Evolutionary conservation across 2,888 invertebrate species (phyloP), one percentile per base, ranked within the genome.

Genomic region (Pemphredon lugubris): DNA sequence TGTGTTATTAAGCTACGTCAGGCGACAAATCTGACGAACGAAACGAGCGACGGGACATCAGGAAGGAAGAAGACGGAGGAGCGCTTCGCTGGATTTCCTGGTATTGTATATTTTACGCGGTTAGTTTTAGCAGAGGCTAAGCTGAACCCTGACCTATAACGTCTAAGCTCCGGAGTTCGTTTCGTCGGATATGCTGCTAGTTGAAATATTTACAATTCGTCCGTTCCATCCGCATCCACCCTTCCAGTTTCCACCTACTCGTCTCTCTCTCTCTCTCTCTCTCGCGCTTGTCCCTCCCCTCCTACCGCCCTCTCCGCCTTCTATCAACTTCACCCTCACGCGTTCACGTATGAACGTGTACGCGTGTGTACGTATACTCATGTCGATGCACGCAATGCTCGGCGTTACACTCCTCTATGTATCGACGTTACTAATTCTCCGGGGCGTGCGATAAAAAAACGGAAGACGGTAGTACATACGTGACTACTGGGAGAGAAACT

Each of bases 201-300:
- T 74, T 85, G 73, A 86, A 85, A 86, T 86, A 85, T 84, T 85
- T 81, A 84, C 77, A 69, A 54, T 73, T 71, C 68, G 37, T 50
- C 55, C 39, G 54, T 59, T 73, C 50, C 70, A 53, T 45, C 69
- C 65, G 45, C 70, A 53, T 45, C 69, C 65, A 48, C 60, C 42
- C 7, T 59, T 18, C 47, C 61, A 21, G 23, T 61, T 32, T 14
- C 26, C 7, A 5, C 18, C 23, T 47, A 20, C 30, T 21, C 20
- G 6, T 7, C n/a, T 37, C 20, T 47, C 13, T 50, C 30, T 9
- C 13, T 39, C 51, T 37, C 42, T 37, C 45, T 55, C 14, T 54
- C 34, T 45, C n/a, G 44, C 26, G 11, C 11, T 13, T 30, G 20
- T 34, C 37, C 26, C 40, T 20, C 42, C 6, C 39, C 23, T 20